Percentiles rank a stretch among this genome's conserved stretches.
Conservation (phyloP, 1,140 invertebrate genomes). For the Dendrolimus punctatus region DNA sequence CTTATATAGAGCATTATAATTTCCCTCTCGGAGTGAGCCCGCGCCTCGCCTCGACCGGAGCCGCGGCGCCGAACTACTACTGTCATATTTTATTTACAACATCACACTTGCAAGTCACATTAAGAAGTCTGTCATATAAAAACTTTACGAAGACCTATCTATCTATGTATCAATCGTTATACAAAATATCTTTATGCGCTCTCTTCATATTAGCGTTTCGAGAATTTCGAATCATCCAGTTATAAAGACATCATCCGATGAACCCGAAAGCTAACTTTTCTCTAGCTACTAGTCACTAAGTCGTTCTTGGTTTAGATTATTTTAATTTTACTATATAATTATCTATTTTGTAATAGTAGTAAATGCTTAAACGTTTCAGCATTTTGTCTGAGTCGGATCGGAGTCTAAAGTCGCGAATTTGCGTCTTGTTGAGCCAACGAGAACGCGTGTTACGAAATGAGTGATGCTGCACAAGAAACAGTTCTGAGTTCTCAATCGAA, state of each 20-base stretch:
- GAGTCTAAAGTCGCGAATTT: constrained; percentile 6
- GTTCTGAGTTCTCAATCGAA: not conserved
- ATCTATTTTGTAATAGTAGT: constrained; percentile 41
- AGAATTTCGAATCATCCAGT: constrained; percentile 33
- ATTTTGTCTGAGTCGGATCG: constrained; percentile 21
- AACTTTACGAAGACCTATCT: constrained; percentile 57
- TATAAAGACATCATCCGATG: constrained; percentile 22
- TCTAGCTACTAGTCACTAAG: constrained; percentile 46
- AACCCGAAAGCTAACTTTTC: constrained; percentile 29
- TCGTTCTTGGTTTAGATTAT: constrained; percentile 35
- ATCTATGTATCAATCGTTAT: constrained; percentile 58
- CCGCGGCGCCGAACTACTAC: constrained; percentile 17
- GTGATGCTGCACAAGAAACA: constrained; percentile 11
- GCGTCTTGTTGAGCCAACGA: no score
- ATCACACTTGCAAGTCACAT: constrained; percentile 66
- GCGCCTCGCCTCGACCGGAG: constrained; percentile 15
- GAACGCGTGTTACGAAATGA: constrained; percentile 1
- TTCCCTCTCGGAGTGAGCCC: constrained; percentile 21
- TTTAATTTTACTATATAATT: constrained; percentile 34
- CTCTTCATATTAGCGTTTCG: constrained; percentile 45
- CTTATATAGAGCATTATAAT: constrained; percentile 25
- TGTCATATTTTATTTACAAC: constrained; percentile 57
- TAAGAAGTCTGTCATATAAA: constrained; percentile 63
- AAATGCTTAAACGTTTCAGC: constrained; percentile 45
- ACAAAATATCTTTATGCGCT: constrained; percentile 62